Evolutionary conservation across 2,113 vertebrate genomes (phyloP), one percentile per base, ranked within the genome.

Genomic region (Cyprinus carpio): DNA sequence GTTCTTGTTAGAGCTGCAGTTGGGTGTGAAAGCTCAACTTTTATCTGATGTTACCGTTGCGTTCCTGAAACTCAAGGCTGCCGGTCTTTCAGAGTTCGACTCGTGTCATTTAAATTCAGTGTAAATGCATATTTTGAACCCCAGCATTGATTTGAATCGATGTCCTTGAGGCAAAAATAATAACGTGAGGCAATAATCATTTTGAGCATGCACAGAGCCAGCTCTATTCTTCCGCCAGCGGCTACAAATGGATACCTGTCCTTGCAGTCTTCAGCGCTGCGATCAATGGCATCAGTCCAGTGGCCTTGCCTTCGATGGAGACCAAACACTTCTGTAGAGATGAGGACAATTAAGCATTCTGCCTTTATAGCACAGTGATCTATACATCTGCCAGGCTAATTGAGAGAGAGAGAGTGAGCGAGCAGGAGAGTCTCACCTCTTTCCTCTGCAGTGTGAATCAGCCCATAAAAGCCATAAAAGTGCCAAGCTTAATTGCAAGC

Each of bases 261-360:
- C 89, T 81, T 87, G 46, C 80, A 86, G 51, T 60, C 65, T 81
- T 83, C 67, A 86, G 86, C 37, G 54, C 56, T 75, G 67, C 72
- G 77, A 82, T 78, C 62, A 82, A 75, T 67, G 62, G 62, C 54
- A 51, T 77, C 80, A 34, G 67, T 80, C 65, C 83, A 80, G 77
- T 27, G 67, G 77, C 78, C 83, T 86, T 76, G 82, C 81, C 58
- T 46, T 77, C 84, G 54, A 84, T 43, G 71, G 77, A 87, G 79
- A 62, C 74, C 31, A 46, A 88, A 76, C 80, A 83, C 76, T 84
- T 88, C 80, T 85, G 80, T 85, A 87, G 85, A 75, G 86, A 27
- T 60, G 37, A 56, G 84, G 86, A 87, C 88, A 86, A 85, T 91
- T 88, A 87, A 89, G 76, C 81, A 86, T 88, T 84, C 71, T 81